Base-by-base conservation (phyloP, 2,888 invertebrate species). In the Labia minor region DNA sequence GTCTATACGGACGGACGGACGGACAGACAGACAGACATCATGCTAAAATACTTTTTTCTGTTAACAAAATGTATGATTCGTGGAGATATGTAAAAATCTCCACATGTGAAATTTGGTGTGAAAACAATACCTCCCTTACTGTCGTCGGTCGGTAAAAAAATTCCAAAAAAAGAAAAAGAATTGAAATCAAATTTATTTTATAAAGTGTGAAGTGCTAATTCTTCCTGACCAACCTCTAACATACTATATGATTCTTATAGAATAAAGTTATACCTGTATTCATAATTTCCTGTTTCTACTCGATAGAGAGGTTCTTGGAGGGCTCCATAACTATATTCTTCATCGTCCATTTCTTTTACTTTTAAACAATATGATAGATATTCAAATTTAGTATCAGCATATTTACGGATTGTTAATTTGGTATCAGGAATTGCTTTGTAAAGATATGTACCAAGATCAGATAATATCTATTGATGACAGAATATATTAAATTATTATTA, bases 291-390 rank as follows among this genome's bases (percentile, higher is more conserved):
- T 0, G 98, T 98, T 78, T 99, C 99, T 0, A 99, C 95, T 61
- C 99, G 84, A 76, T 99, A 99, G 37, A 99, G 79, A 0, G 97
- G 96, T 76, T 99, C 99, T 75, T 97, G 95, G 14, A 98, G 75
- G 0, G 92, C 88, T 4, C 89, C 90, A 75, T 92, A 97, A 63
- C 92, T 92, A 72, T 95, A 94, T 74, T 98, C 97, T 75, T 99
- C 99, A 75, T 99, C 99, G 73, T 99, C 99, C 92, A 99, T 92
- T 78, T 99, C 99, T 77, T 99, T 99, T 0, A 99, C 95, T 80
- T 99, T 99, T 67, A 99, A 81, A 75, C 99, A 99, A 77, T 99
- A 99, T 0, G 98, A 98, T 67, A 99, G 81, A 77, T 99, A 99
- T 75, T 99, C 98, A 77, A 99, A 99, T 78, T 99, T 99, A 0